A percentile compares a stretch with the other conserved stretches of the same genome.
Evolutionary conservation across 2,888 invertebrate species (phyloP).

Genomic region (Criorhina ranunculi): DNA sequence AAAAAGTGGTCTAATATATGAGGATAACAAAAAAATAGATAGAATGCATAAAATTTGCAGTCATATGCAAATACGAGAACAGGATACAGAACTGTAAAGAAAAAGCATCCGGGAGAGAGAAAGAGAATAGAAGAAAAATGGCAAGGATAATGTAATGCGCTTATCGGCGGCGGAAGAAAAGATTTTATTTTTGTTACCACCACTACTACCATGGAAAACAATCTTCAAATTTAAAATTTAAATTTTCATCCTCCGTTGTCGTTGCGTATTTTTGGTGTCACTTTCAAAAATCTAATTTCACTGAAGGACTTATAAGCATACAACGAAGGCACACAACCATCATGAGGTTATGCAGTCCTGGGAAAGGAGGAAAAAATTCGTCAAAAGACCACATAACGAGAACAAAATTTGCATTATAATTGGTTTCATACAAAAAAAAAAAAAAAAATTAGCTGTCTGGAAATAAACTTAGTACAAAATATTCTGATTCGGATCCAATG

Average conservation of each 20-base stretch:
- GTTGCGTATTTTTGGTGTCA: slow-evolving; percentile 47
- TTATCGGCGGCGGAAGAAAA: slow-evolving; percentile 40
- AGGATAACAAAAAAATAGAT: slow-evolving; percentile 12
- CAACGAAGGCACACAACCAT: slow-evolving; percentile 3
- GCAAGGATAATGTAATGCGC: slow-evolving; percentile 62
- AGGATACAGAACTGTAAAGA: slow-evolving; percentile 20
- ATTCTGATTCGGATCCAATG: background rate
- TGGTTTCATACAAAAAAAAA: slow-evolving; percentile 44
- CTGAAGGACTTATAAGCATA: slow-evolving; percentile 56
- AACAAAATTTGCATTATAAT: slow-evolving; percentile 65
- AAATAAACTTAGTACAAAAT: slow-evolving; percentile 3
- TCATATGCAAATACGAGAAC: slow-evolving; percentile 42
- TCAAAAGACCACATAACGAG: slow-evolving; percentile 49
- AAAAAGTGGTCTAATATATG: slow-evolving; percentile 45
- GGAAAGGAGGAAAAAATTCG: slow-evolving; percentile 3
- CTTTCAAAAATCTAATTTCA: slow-evolving; percentile 65
- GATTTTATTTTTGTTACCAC: background rate
- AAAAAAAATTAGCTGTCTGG: slow-evolving; percentile 54
- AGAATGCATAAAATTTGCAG: slow-evolving; percentile 64
- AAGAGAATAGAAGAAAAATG: slow-evolving; percentile 12
- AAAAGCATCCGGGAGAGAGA: slow-evolving; percentile 21
- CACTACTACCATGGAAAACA: slow-evolving; percentile 43
- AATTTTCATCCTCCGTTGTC: slow-evolving; percentile 35
- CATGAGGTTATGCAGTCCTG: slow-evolving; percentile 19
- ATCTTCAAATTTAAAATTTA: slow-evolving; percentile 65